Evolutionary conservation across 2,113 vertebrate species (phyloP), one percentile per base, ranked within the genome.

Genomic region (Cyanocitta stelleri): DNA sequence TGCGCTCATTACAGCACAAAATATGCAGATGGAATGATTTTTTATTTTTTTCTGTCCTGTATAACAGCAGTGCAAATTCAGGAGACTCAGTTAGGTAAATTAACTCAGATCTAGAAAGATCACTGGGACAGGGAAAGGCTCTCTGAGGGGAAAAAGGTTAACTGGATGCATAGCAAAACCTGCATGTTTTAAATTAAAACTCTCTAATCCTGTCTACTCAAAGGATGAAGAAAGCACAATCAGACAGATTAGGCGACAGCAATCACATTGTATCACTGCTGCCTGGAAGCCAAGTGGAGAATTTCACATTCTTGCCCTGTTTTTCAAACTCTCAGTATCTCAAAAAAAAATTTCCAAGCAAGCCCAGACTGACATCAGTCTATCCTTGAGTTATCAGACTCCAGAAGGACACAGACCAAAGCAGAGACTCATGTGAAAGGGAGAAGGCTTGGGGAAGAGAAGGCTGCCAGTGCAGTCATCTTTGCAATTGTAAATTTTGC

Each of bases 151-250:
- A 92, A 78, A 93, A 96, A 96, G 83, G 89, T 95, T 96, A 96
- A 96, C 84, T 81, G 89, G 33, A 89, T 95, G 86, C 76, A 93
- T 18, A 92, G 69, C 64, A 95, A 93, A 96, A 95, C 59, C 86
- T 92, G 86, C 83, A 72, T 95, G 75, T 95, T 95, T 96, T 90
- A 95, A 92, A 77, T 92, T 94, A 93, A 93, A 96, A 94, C 72
- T 71, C 85, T 90, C 76, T 88, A 95, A 96, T 93, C 92, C 90
- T 72, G 52, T 75, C 95, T 84, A 77, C 83, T 91, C 83, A 86
- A 95, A 96, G 72, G 95, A 86, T 88, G 93, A 96, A 90, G 88
- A 96, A 93, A 96, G 85, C 64, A 92, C 85, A 85, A 75, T 64
- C 62, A 95, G 71, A 68, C 46, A 90, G 92, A 93, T 88, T 84